These are phyloP conservation scores for Malacoraja senta DNA, from an alignment of 2,797 vertebrate species.

Conservation along the genomic window DNA sequence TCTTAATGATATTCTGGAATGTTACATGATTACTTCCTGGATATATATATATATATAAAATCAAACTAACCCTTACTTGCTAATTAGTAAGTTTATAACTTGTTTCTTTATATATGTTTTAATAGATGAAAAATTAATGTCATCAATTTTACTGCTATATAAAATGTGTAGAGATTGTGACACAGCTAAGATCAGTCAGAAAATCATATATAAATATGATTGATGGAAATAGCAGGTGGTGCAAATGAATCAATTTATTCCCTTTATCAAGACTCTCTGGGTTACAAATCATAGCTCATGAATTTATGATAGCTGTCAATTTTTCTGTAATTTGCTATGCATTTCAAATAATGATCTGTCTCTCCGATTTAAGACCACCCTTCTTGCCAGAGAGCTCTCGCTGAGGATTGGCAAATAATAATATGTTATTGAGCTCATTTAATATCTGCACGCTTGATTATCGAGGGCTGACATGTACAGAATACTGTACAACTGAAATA, in stretches of 20 bases:
- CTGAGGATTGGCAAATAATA: neutral
- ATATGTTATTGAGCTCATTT: neutral
- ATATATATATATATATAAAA: neutral
- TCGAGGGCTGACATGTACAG: slow-evolving; percentile 20
- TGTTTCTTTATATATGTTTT: neutral
- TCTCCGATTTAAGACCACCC: neutral
- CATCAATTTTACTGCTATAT: neutral
- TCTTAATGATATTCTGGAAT: neutral
- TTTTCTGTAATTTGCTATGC: neutral
- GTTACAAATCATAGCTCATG: neutral
- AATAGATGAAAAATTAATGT: neutral
- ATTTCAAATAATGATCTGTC: neutral
- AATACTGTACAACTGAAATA: slow-evolving; percentile 2
- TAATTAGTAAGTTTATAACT: neutral
- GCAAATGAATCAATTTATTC: slow-evolving; percentile 12
- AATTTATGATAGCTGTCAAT: slow-evolving; percentile 17
- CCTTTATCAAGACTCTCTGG: neutral
- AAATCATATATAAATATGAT: neutral
- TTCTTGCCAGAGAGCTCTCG: neutral
- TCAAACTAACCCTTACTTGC: neutral
- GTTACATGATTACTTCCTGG: neutral
- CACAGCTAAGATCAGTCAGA: neutral
- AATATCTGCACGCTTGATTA: slow-evolving; percentile 13
- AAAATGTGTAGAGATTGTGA: neutral
- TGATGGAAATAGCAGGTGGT: neutral